Evolutionary conservation across 2,888 invertebrate genomes (phyloP).

Genomic region (Hirudinaria manillensis): DNA sequence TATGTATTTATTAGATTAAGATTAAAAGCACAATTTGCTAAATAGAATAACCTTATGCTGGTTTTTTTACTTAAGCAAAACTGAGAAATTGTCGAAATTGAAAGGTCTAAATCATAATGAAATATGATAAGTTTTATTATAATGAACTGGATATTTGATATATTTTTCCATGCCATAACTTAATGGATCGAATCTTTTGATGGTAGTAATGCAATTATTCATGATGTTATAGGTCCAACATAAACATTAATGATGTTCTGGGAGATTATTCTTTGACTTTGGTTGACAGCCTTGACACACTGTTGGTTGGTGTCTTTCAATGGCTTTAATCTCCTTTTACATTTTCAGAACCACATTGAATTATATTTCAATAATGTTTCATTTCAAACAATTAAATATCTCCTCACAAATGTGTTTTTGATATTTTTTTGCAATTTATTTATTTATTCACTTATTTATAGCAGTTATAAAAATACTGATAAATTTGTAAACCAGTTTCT

Average conservation of each 20-base stretch:
- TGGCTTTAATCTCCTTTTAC: not conserved
- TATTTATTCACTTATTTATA: not conserved
- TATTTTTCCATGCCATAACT: no score
- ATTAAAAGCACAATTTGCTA: not conserved
- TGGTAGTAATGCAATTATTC: no score
- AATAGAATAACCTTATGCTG: no score
- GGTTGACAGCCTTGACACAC: slow-evolving; percentile 61
- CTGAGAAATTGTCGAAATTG: no score
- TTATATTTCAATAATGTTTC: not conserved
- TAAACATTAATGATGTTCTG: slow-evolving; percentile 65
- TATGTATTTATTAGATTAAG: not conserved
- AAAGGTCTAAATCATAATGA: no score
- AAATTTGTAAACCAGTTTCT: no score
- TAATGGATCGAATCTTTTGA: no score
- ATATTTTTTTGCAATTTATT: not conserved
- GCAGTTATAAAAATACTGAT: no score
- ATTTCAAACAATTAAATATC: slow-evolving; percentile 2
- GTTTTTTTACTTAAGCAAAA: no score
- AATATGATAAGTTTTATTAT: no score
- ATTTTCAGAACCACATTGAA: not conserved
- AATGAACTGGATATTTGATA: no score
- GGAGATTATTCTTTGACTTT: slow-evolving; percentile 63
- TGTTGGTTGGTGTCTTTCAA: slow-evolving; percentile 55
- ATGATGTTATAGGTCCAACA: slow-evolving; percentile 58
- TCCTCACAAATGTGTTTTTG: not conserved